Evolutionary conservation across 2,113 vertebrate species (phyloP), one percentile per base, ranked within the genome.

Genomic region (Scartelaos histophorus): DNA sequence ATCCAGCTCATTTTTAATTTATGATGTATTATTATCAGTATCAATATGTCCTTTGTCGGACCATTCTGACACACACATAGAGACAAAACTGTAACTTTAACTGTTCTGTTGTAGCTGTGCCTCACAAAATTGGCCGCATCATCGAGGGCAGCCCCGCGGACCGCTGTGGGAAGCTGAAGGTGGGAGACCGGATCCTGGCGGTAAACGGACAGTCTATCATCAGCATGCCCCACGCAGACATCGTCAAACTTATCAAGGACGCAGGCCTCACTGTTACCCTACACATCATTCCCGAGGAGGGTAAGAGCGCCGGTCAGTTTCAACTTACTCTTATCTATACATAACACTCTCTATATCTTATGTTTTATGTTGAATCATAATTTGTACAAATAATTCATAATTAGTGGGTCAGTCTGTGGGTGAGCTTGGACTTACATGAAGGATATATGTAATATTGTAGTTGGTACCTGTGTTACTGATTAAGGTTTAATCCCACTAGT

Each of bases 181-280:
- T 99, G 66, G 98, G 98, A 79, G 97, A 99, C 93, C 96, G 98
- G 86, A 99, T 99, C 90, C 94, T 99, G 94, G 98, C 98, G 35
- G 98, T 99, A 88, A 99, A 99, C 46, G 94, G 96, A 90, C 98
- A 99, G 92, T 98, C 97, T 71, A 99, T 99, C 88, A 97, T 99
- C 90, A 98, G 95, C 93, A 99, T 99, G 97, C 97, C 97, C 81
- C 98, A 99, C 67, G 98, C 97, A 74, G 97, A 99, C 92, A 99
- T 99, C 24, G 98, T 99, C 91, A 99, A 99, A 88, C 95, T 99
- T 85, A 99, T 99, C 91, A 99, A 99, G 93, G 97, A 99, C 60
- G 98, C 97, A 11, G 98, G 98, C 66, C 96, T 98, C 75, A 97
- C 95, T 25, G 97, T 99, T 90, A 98, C 96, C 66, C 95, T 99